These are phyloP conservation scores for Drosophila aff. DNA, from an alignment of 1,140 invertebrate species.

Conservation along the genomic window DNA sequence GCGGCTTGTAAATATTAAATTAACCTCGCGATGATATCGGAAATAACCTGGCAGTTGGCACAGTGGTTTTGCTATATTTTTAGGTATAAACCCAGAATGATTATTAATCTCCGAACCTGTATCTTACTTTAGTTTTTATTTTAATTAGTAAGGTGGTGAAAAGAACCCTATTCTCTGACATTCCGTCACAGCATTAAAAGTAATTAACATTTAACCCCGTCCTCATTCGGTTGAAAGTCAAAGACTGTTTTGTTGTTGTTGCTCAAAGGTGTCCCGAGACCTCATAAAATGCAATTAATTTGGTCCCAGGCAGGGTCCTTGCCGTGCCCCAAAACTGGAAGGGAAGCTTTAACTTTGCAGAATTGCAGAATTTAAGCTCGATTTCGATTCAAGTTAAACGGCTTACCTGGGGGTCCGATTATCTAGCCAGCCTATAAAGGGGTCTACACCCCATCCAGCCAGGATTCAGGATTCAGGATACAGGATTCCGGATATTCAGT, in stretches of 20 bases:
- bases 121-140: not conserved
- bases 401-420: constrained; percentile 9
- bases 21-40: constrained; percentile 29
- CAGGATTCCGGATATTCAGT: constrained; percentile 1
- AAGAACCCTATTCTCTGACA: constrained; percentile 48
- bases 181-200: constrained; percentile 68
- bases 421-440: constrained; percentile 21
- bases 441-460: not conserved
- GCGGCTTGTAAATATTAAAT: constrained; percentile 30
- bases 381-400: constrained; percentile 5
- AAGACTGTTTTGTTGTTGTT: constrained; percentile 16
- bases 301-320: constrained; percentile 1
- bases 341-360: not conserved
- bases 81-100: not conserved
- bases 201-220: constrained; percentile 64
- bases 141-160: not conserved
- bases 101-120: not conserved
- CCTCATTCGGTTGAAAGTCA: constrained; percentile 11
- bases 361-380: constrained; percentile 5
- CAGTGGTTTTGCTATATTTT: too few species aligned
- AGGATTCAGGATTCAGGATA: not conserved
- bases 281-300: constrained; percentile 47
- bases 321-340: not conserved
- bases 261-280: constrained; percentile 30
- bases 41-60: too few species aligned